Percentiles rank a stretch among this genome's conserved stretches.
Conservation (phyloP, 2,113 vertebrate species). For the Cnemophilus loriae region DNA sequence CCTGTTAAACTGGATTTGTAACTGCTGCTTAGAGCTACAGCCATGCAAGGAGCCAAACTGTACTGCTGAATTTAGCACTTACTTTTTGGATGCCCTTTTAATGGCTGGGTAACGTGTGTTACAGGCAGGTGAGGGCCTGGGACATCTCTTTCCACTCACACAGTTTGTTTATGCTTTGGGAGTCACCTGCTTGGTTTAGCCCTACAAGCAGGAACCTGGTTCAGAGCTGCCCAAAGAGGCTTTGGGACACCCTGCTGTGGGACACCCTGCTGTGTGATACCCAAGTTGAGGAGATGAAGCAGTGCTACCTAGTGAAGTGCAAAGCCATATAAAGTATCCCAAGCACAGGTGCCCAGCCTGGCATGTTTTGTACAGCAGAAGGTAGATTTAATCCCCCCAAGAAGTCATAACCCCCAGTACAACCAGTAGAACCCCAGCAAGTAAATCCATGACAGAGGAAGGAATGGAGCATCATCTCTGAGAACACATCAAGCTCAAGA, state of each 20-base stretch:
- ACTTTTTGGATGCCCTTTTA: neutral
- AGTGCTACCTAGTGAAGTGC: neutral
- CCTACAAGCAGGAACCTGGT: neutral
- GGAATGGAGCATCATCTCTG: neutral
- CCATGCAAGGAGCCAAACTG: neutral
- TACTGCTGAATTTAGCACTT: neutral
- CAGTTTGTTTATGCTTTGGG: neutral
- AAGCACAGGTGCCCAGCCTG: neutral
- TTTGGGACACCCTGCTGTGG: neutral
- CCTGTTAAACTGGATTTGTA: constrained; percentile 56
- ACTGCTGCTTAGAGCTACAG: constrained; percentile 10
- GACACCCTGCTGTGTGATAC: neutral
- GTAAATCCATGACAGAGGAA: neutral
- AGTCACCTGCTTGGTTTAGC: neutral
- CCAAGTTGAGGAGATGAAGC: accelerated
- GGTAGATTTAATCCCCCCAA: accelerated
- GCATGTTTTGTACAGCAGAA: neutral
- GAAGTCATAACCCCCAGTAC: neutral
- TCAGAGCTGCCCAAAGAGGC: neutral
- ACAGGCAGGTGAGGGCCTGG: neutral
- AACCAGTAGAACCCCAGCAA: neutral
- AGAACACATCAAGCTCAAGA: neutral
- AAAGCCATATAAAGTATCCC: neutral
- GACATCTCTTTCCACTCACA: neutral
- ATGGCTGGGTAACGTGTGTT: accelerated